Evolutionary conservation across 2,113 vertebrate genomes (phyloP).

Genomic region (Callithrix jacchus): DNA sequence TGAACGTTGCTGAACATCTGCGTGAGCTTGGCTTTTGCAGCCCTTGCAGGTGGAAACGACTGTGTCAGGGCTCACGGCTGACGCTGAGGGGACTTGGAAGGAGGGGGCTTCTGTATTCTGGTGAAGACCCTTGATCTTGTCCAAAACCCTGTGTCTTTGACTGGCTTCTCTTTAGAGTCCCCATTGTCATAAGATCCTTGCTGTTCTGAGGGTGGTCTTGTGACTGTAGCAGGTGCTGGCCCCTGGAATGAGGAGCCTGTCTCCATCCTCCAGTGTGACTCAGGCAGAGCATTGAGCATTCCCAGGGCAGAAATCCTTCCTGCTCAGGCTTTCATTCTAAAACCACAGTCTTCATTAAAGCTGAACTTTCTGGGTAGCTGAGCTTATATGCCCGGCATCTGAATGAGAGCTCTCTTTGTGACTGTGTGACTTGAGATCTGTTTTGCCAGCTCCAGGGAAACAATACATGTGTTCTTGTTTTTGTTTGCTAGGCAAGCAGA

Average conservation of each 20-base stretch:
- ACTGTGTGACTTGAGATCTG: neutral
- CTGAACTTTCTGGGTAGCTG: neutral
- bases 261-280: neutral
- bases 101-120: neutral
- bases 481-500: constrained; percentile 33
- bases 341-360: neutral
- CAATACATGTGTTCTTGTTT: constrained; percentile 10
- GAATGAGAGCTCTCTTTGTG: constrained; percentile 51
- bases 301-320: neutral
- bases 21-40: neutral
- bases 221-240: constrained; percentile 5
- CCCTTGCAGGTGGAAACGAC: neutral
- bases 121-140: neutral
- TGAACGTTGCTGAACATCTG: neutral
- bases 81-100: neutral
- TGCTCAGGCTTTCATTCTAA: neutral
- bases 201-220: neutral
- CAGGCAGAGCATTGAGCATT: neutral
- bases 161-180: neutral
- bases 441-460: neutral
- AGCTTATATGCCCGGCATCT: neutral
- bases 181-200: neutral
- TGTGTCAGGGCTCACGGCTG: neutral
- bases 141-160: neutral
- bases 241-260: neutral